Conservation (phyloP, 2,113 vertebrate species). For the Irena cyanogastra region DNA sequence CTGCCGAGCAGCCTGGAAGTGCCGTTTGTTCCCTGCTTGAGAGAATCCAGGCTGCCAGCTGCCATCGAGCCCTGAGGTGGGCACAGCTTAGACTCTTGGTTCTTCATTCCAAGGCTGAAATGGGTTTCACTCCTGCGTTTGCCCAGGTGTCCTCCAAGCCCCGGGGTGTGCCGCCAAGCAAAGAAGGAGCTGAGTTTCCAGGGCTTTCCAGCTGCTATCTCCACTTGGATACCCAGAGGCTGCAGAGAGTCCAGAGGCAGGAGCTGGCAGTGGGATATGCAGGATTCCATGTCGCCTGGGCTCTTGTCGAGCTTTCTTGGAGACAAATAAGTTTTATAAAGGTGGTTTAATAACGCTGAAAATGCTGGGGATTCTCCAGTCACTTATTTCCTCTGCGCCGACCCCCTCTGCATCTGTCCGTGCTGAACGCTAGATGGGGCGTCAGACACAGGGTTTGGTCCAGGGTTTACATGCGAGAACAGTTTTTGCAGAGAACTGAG, state of each 20-base stretch:
- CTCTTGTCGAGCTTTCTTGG: not conserved
- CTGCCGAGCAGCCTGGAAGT: not conserved
- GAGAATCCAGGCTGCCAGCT: not conserved
- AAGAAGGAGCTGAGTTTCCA: not conserved
- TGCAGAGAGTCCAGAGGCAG: not conserved
- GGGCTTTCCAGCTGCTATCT: not conserved
- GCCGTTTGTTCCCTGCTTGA: fast-evolving
- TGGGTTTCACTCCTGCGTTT: not conserved
- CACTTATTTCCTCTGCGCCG: not conserved
- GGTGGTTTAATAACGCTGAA: not conserved
- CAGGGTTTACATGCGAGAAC: not conserved
- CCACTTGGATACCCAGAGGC: fast-evolving
- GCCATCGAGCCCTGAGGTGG: not conserved
- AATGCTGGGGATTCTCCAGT: not conserved
- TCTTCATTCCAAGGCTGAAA: not conserved
- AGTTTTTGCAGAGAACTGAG: not conserved
- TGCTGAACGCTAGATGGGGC: conserved; percentile 35
- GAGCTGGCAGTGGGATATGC: too few relatives aligned
- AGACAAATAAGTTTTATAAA: not conserved
- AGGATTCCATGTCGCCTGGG: not conserved
- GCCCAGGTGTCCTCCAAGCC: not conserved
- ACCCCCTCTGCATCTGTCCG: not conserved
- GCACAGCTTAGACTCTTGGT: not conserved
- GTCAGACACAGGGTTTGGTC: not conserved
- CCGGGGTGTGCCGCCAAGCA: not conserved